Conservation (phyloP, 2,797 vertebrate genomes). For the Catamblyrhynchus diadema region DNA sequence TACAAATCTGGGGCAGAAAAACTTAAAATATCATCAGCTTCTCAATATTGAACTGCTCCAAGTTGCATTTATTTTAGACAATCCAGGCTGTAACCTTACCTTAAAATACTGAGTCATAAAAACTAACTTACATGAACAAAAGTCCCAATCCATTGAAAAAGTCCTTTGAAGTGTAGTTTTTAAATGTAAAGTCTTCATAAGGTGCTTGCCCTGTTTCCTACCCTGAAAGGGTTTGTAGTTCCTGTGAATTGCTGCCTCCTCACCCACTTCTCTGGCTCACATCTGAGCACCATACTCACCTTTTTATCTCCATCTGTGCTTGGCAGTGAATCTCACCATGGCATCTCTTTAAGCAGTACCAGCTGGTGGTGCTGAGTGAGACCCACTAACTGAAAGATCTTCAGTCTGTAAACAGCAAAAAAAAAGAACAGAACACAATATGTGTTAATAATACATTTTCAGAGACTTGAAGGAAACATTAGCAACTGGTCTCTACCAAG, state of each 20-base stretch:
- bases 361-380: neutral
- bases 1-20: neutral
- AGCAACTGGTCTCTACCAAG: neutral
- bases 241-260: neutral
- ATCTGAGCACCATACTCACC: neutral
- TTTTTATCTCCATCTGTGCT: neutral
- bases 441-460: neutral
- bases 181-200: neutral
- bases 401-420: neutral
- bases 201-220: neutral
- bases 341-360: neutral
- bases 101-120: neutral
- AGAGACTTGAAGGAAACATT: neutral
- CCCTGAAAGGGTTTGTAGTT: neutral
- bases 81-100: neutral
- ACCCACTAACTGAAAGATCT: neutral
- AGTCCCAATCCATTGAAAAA: neutral
- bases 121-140: neutral
- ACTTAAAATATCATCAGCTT: neutral
- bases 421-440: rapidly evolving
- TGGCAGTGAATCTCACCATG: neutral
- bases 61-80: neutral
- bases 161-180: neutral
- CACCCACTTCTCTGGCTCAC: neutral
- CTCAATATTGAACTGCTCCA: neutral